Percentiles rank a stretch among this genome's conserved stretches.
phyloP scores from a whole-genome alignment of 2,888 invertebrate species.

The Dolomedes plantarius region DNA sequence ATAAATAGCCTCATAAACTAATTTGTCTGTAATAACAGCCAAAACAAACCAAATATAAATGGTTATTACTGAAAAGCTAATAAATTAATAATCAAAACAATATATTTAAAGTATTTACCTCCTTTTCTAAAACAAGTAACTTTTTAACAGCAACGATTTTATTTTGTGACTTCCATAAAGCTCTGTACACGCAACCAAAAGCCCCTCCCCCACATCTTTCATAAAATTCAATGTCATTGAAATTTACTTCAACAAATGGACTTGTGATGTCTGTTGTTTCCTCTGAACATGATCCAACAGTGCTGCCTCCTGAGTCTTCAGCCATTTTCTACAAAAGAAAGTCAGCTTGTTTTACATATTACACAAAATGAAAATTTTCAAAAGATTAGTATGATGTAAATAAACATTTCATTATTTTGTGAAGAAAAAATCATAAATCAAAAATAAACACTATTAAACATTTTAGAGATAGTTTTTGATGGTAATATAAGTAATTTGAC shows the following conservation, averaged over 20 bases:
- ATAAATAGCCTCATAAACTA: too few relatives aligned
- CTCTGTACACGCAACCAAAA: conserved; percentile 78
- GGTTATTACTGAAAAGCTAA: too few relatives aligned
- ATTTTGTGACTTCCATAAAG: conserved; percentile 76
- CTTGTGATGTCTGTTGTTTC: conserved; percentile 55
- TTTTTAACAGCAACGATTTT: conserved; percentile 78
- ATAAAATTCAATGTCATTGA: conserved; percentile 77
- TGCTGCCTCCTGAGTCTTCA: conserved; percentile 61
- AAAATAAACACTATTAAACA: too few relatives aligned
- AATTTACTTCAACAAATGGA: conserved; percentile 75
- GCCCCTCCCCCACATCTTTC: conserved; percentile 78
- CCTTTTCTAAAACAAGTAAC: conserved; percentile 77
- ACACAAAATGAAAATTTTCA: background rate
- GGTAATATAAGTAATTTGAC: too few relatives aligned
- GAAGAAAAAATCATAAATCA: too few relatives aligned
- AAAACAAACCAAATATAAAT: too few relatives aligned
- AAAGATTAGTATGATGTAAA: background rate
- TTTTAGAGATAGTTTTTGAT: too few relatives aligned
- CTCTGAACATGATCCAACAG: conserved; percentile 46
- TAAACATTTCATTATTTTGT: too few relatives aligned
- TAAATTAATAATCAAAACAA: too few relatives aligned
- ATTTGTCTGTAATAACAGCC: too few relatives aligned
- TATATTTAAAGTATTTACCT: too few relatives aligned
- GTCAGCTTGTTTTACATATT: background rate
- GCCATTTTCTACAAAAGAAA: conserved; percentile 37